Conservation (phyloP, 2,797 vertebrate species). For the Rhynchonycteris naso region DNA sequence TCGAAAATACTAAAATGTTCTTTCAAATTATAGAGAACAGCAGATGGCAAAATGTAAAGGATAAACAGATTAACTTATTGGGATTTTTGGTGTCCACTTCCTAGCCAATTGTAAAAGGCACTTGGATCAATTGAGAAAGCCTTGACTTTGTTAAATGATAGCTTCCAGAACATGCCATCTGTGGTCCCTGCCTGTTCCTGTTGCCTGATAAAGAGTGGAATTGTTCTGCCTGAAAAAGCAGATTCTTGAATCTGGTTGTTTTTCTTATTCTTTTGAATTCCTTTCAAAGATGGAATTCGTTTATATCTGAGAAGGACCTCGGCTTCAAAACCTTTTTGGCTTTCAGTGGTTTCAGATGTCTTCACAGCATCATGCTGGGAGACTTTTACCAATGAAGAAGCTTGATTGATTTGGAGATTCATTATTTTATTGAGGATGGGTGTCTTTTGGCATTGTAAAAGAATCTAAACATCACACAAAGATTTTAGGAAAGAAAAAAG, state of each 20-base stretch:
- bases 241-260: constrained; percentile 60
- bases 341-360: not conserved
- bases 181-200: constrained; percentile 24
- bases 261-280: constrained; percentile 72
- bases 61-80: constrained; percentile 54
- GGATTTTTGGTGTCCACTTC: not conserved
- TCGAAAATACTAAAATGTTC: not conserved
- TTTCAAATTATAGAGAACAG: not conserved
- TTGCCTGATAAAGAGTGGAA: constrained; percentile 65
- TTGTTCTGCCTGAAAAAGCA: constrained; percentile 61
- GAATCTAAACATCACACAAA: not conserved
- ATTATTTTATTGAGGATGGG: not conserved
- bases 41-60: constrained; percentile 41
- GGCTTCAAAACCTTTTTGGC: constrained; percentile 5
- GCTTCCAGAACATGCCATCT: constrained; percentile 66
- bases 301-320: constrained; percentile 43
- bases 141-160: not conserved
- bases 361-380: not conserved
- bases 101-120: constrained; percentile 47
- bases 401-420: not conserved
- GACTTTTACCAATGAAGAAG: not conserved
- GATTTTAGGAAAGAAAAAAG: not conserved
- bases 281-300: constrained; percentile 70
- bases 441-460: not conserved
- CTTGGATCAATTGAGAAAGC: constrained; percentile 60